A percentile compares a stretch with the other conserved stretches of the same genome.
These are phyloP conservation scores for Emydura subglobosa DNA, from an alignment of 2,113 vertebrate genomes.

Conservation along the genomic window DNA sequence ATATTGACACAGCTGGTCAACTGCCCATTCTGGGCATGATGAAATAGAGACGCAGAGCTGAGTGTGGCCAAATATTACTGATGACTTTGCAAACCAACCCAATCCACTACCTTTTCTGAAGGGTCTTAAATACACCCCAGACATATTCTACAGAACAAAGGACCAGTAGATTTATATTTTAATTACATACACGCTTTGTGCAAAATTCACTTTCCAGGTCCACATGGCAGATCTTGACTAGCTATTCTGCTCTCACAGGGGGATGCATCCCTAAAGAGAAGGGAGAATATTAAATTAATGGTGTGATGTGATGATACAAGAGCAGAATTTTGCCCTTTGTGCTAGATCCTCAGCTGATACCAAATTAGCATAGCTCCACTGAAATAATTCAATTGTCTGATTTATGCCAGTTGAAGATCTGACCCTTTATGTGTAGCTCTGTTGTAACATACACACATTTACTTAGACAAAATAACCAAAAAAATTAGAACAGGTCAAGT, in stretches of 20 bases:
- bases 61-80: not conserved
- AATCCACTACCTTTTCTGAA: not conserved
- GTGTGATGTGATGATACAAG: not conserved
- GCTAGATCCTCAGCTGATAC: fast-evolving
- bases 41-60: not conserved
- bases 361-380: not conserved
- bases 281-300: not conserved
- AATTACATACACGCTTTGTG: not conserved
- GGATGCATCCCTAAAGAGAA: not conserved
- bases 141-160: not conserved
- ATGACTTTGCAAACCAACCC: not conserved
- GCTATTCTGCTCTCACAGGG: not conserved
- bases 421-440: not conserved
- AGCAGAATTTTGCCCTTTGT: not conserved
- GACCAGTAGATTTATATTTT: not conserved
- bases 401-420: not conserved
- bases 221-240: not conserved
- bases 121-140: not conserved
- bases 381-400: not conserved
- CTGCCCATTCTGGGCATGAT: not conserved
- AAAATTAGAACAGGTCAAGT: not conserved
- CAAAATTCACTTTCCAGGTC: not conserved
- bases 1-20: not conserved
- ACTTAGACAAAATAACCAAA: not conserved
- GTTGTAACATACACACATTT: not conserved